A percentile compares a stretch with the other conserved stretches of the same genome.
Evolutionary conservation across 2,113 vertebrate genomes (phyloP).

Genomic region (Kryptolebias marmoratus): DNA sequence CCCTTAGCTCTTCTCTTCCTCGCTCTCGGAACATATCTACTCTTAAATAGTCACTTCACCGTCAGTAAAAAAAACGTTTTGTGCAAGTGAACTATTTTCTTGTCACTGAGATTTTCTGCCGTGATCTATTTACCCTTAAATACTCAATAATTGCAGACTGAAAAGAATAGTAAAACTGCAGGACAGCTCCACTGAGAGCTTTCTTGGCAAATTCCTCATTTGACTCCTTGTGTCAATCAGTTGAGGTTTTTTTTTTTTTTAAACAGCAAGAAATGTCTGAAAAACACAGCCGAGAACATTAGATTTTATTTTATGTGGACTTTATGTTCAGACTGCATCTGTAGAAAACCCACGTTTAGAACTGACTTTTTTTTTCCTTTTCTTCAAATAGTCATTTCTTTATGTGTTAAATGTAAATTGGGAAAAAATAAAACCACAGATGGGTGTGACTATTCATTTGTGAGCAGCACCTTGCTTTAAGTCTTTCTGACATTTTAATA

Average conservation of each 20-base stretch:
- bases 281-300: background rate
- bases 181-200: background rate
- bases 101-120: too few relatives aligned
- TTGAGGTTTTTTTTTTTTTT: background rate
- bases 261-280: background rate
- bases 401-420: constrained; percentile 9
- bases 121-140: background rate
- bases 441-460: constrained; percentile 23
- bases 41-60: too few relatives aligned
- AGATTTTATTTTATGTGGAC: background rate
- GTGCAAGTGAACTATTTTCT: background rate
- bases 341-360: background rate
- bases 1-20: background rate
- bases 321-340: background rate
- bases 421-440: constrained; percentile 8
- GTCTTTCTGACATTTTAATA: constrained; percentile 36
- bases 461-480: constrained; percentile 18
- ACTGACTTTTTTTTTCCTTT: background rate
- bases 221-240: background rate
- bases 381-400: background rate
- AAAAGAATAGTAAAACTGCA: background rate
- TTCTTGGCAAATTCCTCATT: background rate
- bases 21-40: background rate
- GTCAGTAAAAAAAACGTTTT: background rate
- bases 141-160: background rate